A percentile compares a stretch with the other conserved stretches of the same genome.
Evolutionary conservation across 2,888 invertebrate species (phyloP).

Genomic region (Trichopoda pennipes): DNA sequence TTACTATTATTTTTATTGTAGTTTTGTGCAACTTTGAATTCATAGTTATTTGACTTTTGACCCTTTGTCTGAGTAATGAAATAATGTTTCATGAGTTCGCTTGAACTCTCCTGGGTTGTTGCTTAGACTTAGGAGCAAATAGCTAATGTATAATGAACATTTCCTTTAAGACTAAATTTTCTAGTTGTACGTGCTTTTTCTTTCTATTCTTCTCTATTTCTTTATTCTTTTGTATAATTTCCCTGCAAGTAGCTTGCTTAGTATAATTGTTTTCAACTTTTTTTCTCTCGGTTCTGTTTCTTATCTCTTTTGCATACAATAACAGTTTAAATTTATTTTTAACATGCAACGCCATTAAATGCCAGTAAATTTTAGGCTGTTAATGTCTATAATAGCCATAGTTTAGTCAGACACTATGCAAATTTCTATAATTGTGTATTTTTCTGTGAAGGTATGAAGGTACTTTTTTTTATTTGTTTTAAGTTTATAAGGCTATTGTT

Average conservation of each 20-base stretch:
- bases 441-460: neutral
- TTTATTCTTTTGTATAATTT: conserved; percentile 7
- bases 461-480: too few species aligned
- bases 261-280: conserved; percentile 39
- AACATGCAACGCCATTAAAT: conserved; percentile 51
- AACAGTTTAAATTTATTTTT: conserved; percentile 63
- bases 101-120: conserved; percentile 12
- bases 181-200: conserved; percentile 22
- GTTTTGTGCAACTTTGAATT: conserved; percentile 58
- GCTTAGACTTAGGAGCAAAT: neutral
- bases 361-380: conserved; percentile 58
- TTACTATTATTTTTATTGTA: conserved; percentile 23
- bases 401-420: conserved; percentile 23
- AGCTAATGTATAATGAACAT: conserved; percentile 9
- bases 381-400: conserved; percentile 23
- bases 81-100: conserved; percentile 14
- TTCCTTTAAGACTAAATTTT: conserved; percentile 1
- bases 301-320: conserved; percentile 26
- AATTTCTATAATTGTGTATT: conserved; percentile 1
- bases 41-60: conserved; percentile 57
- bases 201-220: conserved; percentile 18
- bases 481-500: too few species aligned
- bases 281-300: neutral
- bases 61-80: conserved; percentile 46
- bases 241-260: conserved; percentile 28